Base-by-base conservation (phyloP, 2,888 invertebrate genomes). In the Ctena decussata region DNA sequence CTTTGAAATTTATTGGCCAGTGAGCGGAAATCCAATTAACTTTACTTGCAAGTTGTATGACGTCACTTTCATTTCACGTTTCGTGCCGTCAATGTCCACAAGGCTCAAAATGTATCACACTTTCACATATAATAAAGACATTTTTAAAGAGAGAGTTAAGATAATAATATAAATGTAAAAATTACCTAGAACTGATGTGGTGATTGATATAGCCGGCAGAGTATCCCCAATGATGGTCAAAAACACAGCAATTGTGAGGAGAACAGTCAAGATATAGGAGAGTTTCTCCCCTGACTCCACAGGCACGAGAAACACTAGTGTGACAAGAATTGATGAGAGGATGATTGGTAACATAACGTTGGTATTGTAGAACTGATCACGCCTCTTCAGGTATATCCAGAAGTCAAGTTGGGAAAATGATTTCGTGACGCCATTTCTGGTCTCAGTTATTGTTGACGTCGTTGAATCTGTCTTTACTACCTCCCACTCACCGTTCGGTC, bases 261-360 rank as follows among this genome's bases (percentile, higher is more conserved):
- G 78, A 57, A 91, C 87, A 11, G 91, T 91, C 37, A 91, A 82
- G 2, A 86, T 83, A 72, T 86, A 91, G 57, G 84, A 87, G 70
- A 90, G 53, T 81, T 90, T 91, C 83, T 91, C 91, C 1, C 91
- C 90, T 5, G 85, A 91, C 27, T 90, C 85, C 0, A 89, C 85
- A 3, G 91, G 91, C n/a, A 91, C 89, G 21, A 90, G 60, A 77
- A 91, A 91, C 18, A 87, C 87, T 39, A 91, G 30, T 5, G 74
- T 77, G n/a, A 87, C 84, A 12, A 91, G 84, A 18, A 89, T 72
- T 12, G 91, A 89, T 77, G 86, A 87, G 77, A 91, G 77, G 37
- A 89, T 70, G 32, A 90, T 75, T 3, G 91, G 91, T 78, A 91
- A 82, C 73, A 91, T 71, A 39, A 91, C 86, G 37, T 86, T 89